These are phyloP conservation scores for Calvadosia cruxmelitensis DNA, from an alignment of 30 jellyfish, hydroid and myxozoan species.

Conservation along the genomic window DNA sequence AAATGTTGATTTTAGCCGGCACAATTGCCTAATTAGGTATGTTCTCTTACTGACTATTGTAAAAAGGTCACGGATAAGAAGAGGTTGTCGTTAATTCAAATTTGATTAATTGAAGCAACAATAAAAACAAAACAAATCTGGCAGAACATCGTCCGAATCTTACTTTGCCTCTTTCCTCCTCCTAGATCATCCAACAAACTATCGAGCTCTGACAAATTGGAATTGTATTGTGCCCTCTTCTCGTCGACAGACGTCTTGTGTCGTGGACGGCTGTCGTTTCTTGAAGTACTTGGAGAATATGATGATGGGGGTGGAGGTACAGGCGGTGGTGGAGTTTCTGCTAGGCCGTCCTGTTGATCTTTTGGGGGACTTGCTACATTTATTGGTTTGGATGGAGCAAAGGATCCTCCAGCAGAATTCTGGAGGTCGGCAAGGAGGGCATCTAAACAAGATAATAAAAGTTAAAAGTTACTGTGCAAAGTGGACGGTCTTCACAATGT, in stretches of 20 bases:
- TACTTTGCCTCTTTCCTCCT: conserved; percentile 19
- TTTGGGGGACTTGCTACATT: conserved; percentile 20
- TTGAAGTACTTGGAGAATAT: conserved; percentile 28
- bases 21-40: no score
- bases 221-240: background rate
- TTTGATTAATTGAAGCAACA: no score
- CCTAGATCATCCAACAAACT: conserved; percentile 62
- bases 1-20: no score
- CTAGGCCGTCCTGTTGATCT: background rate
- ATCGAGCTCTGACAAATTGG: conserved; percentile 60
- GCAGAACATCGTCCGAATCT: no score
- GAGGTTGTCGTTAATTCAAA: no score
- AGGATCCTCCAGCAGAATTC: conserved; percentile 22
- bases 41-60: no score
- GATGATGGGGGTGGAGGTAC: conserved; percentile 43
- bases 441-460: conserved; percentile 30
- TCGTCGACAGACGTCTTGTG: background rate
- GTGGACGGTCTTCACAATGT: background rate
- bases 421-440: conserved; percentile 93
- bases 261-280: background rate
- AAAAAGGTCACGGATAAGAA: no score
- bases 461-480: background rate
- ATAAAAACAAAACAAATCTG: no score
- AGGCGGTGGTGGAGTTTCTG: conserved; percentile 18
- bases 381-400: conserved; percentile 2